Percentiles rank a stretch among this genome's conserved stretches.
These are phyloP conservation scores for Typhlomys cinereus DNA, from an alignment of 2,113 vertebrate species.

Conservation along the genomic window DNA sequence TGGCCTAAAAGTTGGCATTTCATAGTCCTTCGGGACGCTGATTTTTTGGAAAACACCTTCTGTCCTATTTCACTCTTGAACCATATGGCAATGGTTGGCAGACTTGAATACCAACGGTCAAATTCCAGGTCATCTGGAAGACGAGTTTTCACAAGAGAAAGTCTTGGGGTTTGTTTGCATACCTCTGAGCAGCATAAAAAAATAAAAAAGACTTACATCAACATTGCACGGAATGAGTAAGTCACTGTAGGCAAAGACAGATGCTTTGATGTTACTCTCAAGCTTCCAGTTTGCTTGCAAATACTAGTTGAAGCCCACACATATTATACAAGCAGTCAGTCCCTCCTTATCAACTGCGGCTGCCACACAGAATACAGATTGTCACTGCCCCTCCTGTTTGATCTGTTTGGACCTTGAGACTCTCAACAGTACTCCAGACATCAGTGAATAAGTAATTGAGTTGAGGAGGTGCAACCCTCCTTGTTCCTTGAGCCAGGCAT, in stretches of 20 bases:
- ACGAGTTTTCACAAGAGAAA: not conserved
- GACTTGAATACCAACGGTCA: not conserved
- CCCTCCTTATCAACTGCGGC: too few species aligned
- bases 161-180: slow-evolving; percentile 22
- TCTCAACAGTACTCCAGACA: not conserved
- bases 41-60: not conserved
- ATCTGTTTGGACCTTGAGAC: not conserved
- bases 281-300: slow-evolving; percentile 39
- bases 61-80: not conserved
- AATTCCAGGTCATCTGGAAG: not conserved
- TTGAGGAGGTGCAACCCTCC: not conserved
- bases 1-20: too few species aligned
- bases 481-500: not conserved
- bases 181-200: not conserved
- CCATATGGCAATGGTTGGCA: not conserved
- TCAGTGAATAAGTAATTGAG: not conserved
- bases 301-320: not conserved
- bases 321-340: not conserved
- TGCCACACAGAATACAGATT: not conserved
- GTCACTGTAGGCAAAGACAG: not conserved
- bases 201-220: not conserved
- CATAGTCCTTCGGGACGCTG: too few species aligned
- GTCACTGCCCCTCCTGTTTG: not conserved
- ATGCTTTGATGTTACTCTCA: not conserved
- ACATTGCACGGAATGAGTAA: not conserved